Evolutionary conservation across 2,797 vertebrate genomes (phyloP), one percentile per base, ranked within the genome.

Genomic region (Coregonus suidteri): DNA sequence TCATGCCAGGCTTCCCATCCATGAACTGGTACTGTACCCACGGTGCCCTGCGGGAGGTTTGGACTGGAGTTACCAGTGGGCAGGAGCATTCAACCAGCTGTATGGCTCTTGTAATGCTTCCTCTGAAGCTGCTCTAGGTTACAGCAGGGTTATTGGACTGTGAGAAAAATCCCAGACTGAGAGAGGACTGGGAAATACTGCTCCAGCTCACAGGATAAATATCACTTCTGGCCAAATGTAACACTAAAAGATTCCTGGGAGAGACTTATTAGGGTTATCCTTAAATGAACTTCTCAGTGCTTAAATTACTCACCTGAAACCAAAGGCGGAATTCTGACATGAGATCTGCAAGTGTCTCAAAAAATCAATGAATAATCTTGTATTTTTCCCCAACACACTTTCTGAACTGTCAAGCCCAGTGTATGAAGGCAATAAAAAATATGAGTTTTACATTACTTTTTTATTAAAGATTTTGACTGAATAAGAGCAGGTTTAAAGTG

Each of bases 271-370:
- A 59, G 56, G 18, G n/a, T 2, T 4, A 11, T 65, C 25, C 34
- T 41, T 69, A 41, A 16, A 69, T 37, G 15, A 37, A 69, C 31
- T 37, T 9, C 14, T 37, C 6, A 69, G 34, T 51, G 7, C 30
- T 54, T 78, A 83, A 85, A 83, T 81, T 66, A 71, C 73, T 67
- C 41, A 47, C 41, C 41, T 47, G 41, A 47, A 47, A 47, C 9
- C 41, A 47, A 47, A 47, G 41, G 41, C 0, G 41, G 41, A 3
- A 47, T 47, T 47, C 41, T 47, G 41, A 47, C 41, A 47, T 34
- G 31, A 34, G 31, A 25, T 34, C 2, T 34, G 31, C 31, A 34
- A 34, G 31, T 34, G 31, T 34, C 31, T 34, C 31, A 34, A 2
- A 34, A 34, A 34, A 34, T 11, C 9, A 47, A 75, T 77, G 76